A percentile compares a stretch with the other conserved stretches of the same genome.
Conservation (phyloP, 2,797 vertebrate genomes). For the Enoplosus armatus region DNA sequence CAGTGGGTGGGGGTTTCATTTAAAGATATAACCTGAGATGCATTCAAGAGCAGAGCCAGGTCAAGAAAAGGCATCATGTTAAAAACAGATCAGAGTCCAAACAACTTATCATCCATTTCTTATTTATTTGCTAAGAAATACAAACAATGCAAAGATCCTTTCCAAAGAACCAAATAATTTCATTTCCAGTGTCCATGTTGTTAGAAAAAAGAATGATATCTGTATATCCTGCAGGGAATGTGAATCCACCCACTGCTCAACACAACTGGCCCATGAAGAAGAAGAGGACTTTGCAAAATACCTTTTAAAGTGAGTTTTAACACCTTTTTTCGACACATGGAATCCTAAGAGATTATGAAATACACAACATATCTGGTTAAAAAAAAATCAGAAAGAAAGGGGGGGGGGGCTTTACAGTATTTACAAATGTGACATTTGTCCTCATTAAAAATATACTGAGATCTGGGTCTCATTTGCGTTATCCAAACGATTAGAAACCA, state of each 20-base stretch:
- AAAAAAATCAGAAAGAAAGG: constrained; percentile 39
- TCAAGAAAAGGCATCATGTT: neutral
- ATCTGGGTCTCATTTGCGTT: constrained; percentile 40
- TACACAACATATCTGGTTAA: constrained; percentile 67
- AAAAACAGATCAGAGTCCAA: constrained; percentile 51
- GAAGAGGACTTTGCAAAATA: constrained; percentile 55
- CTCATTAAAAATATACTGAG: constrained; percentile 57
- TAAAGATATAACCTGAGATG: neutral
- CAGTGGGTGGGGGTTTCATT: neutral
- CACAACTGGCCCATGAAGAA: constrained; percentile 52
- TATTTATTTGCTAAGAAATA: constrained; percentile 85
- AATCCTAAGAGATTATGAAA: constrained; percentile 64
- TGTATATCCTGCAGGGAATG: constrained; percentile 50
- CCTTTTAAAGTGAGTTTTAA: constrained; percentile 41
- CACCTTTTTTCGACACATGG: constrained; percentile 60
- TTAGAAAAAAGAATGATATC: constrained; percentile 52
- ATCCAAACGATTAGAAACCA: constrained; percentile 40
- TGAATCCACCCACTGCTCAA: constrained; percentile 42
- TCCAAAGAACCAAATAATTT: constrained; percentile 70
- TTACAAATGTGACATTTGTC: constrained; percentile 66
- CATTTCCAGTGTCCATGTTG: constrained; percentile 42
- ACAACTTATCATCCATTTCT: constrained; percentile 61
- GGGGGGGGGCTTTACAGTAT: constrained; percentile 64
- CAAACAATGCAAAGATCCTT: constrained; percentile 80
- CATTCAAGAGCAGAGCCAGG: neutral